Evolutionary conservation across 1,140 invertebrate genomes (phyloP).

Genomic region (Drosophila dunni): DNA sequence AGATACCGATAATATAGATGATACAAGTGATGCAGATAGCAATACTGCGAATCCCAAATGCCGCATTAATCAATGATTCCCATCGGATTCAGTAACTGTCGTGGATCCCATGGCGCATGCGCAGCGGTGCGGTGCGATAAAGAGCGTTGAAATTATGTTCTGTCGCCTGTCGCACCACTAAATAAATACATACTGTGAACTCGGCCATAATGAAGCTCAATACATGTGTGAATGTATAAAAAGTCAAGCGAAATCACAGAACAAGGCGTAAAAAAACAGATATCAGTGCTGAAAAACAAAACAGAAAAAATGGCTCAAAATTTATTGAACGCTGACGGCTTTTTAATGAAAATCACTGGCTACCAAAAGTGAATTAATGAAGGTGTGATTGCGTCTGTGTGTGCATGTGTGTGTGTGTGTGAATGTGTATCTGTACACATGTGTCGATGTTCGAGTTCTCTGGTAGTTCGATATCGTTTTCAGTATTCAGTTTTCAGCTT

Average conservation of each 20-base stretch:
- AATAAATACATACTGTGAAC: constrained; percentile 77
- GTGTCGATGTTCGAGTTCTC: constrained; percentile 49
- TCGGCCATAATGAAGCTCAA: constrained; percentile 68
- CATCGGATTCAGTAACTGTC: constrained; percentile 9
- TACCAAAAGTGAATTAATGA: constrained; percentile 82
- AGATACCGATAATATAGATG: constrained; percentile 39
- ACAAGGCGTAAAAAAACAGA: constrained; percentile 64
- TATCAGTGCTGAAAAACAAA: constrained; percentile 28
- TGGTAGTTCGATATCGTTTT: constrained; percentile 20
- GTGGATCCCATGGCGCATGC: constrained; percentile 54
- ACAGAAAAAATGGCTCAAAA: constrained; percentile 59
- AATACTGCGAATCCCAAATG: constrained; percentile 28
- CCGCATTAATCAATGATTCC: constrained; percentile 75
- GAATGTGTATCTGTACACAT: constrained; percentile 48
- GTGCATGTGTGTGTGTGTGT: constrained; percentile 32
- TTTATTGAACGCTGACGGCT: constrained; percentile 82
- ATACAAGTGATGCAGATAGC: constrained; percentile 15
- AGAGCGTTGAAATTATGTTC: constrained; percentile 81
- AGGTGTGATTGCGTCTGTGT: constrained; percentile 47
- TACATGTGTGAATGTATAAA: constrained; percentile 45
- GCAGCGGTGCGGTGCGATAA: constrained; percentile 72
- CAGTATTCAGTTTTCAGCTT: constrained; percentile 33
- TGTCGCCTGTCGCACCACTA: constrained; percentile 69
- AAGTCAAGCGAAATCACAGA: constrained; percentile 65
- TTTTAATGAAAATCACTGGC: constrained; percentile 81